These are phyloP conservation scores for Dromaius novaehollandiae DNA, from an alignment of 2,113 vertebrate genomes.

Conservation along the genomic window DNA sequence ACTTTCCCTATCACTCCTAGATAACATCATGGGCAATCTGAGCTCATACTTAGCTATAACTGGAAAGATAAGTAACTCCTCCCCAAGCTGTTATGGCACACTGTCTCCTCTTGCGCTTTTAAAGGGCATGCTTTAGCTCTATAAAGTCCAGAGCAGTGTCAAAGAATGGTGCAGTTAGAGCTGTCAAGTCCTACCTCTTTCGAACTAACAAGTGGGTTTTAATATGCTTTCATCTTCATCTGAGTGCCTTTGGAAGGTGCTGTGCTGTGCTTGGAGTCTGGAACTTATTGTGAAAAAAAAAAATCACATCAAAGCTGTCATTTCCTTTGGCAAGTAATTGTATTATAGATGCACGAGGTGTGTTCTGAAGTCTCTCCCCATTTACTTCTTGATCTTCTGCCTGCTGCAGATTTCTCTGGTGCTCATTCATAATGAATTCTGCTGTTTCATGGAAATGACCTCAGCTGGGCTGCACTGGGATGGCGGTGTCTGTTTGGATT, in stretches of 20 bases:
- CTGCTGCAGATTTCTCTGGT: neutral
- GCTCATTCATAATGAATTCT: slow-evolving; percentile 8
- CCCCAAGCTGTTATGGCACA: neutral
- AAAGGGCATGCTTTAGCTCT: neutral
- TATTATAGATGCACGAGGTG: neutral
- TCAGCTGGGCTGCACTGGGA: neutral
- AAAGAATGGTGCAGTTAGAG: neutral
- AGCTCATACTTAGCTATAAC: neutral
- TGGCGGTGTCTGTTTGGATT: neutral
- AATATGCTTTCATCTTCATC: neutral
- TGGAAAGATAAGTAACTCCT: neutral
- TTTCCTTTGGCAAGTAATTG: neutral
- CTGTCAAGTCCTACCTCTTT: neutral
- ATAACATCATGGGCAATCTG: neutral
- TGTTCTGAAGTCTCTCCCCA: slow-evolving; percentile 11
- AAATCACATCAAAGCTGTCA: neutral
- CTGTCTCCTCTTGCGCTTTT: neutral
- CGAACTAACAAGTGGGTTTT: neutral
- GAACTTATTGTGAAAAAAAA: neutral
- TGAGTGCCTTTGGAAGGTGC: neutral
- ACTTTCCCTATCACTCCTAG: neutral
- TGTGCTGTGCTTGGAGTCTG: neutral
- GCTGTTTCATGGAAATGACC: neutral
- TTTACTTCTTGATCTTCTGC: neutral
- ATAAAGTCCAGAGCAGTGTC: neutral